Evolutionary conservation across 1,140 invertebrate genomes (phyloP).

Genomic region (Drosophila fuyamai): DNA sequence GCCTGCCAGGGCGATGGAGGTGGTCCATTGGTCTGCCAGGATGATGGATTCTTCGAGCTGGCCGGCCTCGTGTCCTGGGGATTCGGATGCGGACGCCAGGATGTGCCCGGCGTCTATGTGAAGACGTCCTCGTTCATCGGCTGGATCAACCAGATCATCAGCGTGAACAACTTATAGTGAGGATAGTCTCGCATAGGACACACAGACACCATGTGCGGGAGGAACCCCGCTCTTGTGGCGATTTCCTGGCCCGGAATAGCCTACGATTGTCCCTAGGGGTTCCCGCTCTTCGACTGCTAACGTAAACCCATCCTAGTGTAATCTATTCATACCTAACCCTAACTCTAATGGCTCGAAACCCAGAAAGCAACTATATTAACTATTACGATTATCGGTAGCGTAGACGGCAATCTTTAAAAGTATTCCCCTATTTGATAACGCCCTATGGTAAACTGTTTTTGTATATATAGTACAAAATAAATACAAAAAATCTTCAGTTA

Average conservation of each 20-base stretch:
- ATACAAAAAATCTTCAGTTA: conserved; percentile 61
- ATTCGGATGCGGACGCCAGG: conserved; percentile 94
- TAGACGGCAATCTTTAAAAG: conserved; percentile 68
- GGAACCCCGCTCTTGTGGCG: conserved; percentile 70
- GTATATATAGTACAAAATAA: conserved; percentile 71
- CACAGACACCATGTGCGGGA: conserved; percentile 5
- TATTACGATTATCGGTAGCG: conserved; percentile 53
- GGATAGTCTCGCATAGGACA: conserved; percentile 7
- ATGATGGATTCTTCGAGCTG: conserved; percentile 96
- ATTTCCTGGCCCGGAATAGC: conserved; percentile 30
- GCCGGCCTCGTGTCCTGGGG: conserved; percentile 94
- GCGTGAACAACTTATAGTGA: conserved; percentile 94
- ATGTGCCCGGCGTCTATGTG: conserved; percentile 97
- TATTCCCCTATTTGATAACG: conserved; percentile 65
- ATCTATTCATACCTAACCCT: conserved; percentile 73
- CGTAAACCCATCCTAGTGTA: conserved; percentile 75
- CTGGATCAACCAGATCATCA: conserved; percentile 98
- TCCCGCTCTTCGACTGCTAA: conserved; percentile 65
- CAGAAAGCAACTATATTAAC: conserved; percentile 35
- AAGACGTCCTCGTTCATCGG: conserved; percentile 97
- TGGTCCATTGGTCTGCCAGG: conserved; percentile 95
- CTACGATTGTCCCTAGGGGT: conserved; percentile 56
- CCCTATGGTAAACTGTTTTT: conserved; percentile 77
- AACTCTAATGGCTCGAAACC: conserved; percentile 22
- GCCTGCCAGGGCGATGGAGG: conserved; percentile 98